phyloP scores from a whole-genome alignment of 2,888 invertebrate species.

The Empis stercorea region DNA sequence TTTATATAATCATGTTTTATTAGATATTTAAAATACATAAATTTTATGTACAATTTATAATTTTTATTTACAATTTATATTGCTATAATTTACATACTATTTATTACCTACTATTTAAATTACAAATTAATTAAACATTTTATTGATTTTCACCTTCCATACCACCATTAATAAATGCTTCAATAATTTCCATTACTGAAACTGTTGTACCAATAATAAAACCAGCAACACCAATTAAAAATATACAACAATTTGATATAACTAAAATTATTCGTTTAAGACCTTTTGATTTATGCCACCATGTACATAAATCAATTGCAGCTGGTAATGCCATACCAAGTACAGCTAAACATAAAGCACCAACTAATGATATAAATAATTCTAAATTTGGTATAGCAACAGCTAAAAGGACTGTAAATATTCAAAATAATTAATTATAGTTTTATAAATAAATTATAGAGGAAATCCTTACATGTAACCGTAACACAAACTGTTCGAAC shows the following conservation, averaged over 20 bases:
- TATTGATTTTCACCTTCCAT: too few relatives aligned
- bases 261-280: slow-evolving; percentile 33
- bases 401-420: slow-evolving; percentile 51
- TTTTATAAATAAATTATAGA: neutral
- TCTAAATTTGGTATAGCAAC: slow-evolving; percentile 56
- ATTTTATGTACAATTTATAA: too few relatives aligned
- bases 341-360: slow-evolving; percentile 58
- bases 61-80: too few relatives aligned
- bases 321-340: slow-evolving; percentile 64
- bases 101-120: too few relatives aligned
- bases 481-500: slow-evolving; percentile 42
- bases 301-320: slow-evolving; percentile 55
- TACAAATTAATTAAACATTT: too few relatives aligned
- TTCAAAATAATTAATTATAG: neutral
- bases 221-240: slow-evolving; percentile 48
- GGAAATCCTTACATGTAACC: slow-evolving; percentile 43
- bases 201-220: slow-evolving; percentile 46
- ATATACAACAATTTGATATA: slow-evolving; percentile 36
- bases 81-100: too few relatives aligned
- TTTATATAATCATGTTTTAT: too few relatives aligned
- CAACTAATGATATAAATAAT: slow-evolving; percentile 63
- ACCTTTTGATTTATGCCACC: slow-evolving; percentile 49
- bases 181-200: neutral
- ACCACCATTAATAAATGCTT: neutral
- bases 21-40: too few relatives aligned